Percentiles rank a stretch among this genome's conserved stretches.
Evolutionary conservation across 1,140 invertebrate genomes (phyloP).

Genomic region (Trypoxylus dichotomus): DNA sequence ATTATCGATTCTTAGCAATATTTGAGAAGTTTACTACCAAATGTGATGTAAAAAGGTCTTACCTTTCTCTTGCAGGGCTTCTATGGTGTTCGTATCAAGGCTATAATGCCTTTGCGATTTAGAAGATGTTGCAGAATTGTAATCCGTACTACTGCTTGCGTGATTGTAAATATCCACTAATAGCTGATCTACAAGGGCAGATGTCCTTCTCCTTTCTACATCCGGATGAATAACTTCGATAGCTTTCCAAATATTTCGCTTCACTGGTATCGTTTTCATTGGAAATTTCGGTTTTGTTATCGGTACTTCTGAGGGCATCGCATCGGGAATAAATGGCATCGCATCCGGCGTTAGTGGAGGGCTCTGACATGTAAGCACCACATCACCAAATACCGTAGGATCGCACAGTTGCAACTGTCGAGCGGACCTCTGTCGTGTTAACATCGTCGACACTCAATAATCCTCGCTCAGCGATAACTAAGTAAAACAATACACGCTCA

Average conservation of each 20-base stretch:
- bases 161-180: conserved; percentile 47
- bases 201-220: conserved; percentile 36
- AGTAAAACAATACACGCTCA: neutral
- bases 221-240: conserved; percentile 7
- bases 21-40: too few relatives aligned
- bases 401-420: conserved; percentile 43
- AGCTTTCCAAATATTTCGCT: neutral
- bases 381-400: conserved; percentile 46
- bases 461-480: neutral
- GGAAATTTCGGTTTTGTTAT: neutral
- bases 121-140: conserved; percentile 47
- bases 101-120: conserved; percentile 44
- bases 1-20: too few relatives aligned
- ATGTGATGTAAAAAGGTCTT: conserved; percentile 9
- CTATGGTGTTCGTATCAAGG: conserved; percentile 30
- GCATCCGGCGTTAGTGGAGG: conserved; percentile 19
- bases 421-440: neutral
- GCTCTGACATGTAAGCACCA: conserved; percentile 42
- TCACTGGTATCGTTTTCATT: neutral
- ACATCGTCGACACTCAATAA: neutral
- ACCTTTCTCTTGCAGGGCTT: conserved; percentile 44
- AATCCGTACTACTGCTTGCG: conserved; percentile 42
- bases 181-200: conserved; percentile 46
- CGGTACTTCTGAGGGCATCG: neutral
- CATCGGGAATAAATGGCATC: neutral